Percentiles rank a stretch among this genome's conserved stretches.
phyloP scores from a whole-genome alignment of 2,113 vertebrate genomes.

The human region DNA sequence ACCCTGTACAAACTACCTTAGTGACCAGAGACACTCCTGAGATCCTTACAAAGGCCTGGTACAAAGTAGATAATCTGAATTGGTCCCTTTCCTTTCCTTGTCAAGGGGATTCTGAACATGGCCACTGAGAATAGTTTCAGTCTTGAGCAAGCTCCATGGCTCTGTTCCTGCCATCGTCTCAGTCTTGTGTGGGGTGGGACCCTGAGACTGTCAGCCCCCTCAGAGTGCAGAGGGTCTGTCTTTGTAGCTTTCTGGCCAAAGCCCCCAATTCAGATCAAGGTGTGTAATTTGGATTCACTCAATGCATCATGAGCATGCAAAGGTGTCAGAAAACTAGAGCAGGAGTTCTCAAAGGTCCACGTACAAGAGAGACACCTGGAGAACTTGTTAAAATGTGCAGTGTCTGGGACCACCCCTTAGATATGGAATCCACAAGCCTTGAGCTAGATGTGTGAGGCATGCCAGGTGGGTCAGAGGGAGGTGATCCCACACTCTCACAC shows the following conservation, averaged over 20 bases:
- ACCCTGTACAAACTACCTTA: background rate
- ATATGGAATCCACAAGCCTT: too few relatives aligned
- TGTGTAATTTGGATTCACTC: background rate
- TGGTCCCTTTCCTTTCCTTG: background rate
- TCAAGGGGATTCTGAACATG: background rate
- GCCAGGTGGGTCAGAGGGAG: too few relatives aligned
- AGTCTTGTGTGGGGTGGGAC: background rate
- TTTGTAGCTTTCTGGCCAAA: background rate
- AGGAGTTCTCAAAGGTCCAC: background rate
- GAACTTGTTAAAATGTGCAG: background rate
- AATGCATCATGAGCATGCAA: background rate
- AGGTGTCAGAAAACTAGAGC: background rate
- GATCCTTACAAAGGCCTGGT: background rate
- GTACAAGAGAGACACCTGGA: background rate
- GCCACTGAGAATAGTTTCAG: background rate
- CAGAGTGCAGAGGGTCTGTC: background rate
- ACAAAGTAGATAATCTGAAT: background rate
- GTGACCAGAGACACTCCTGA: background rate
- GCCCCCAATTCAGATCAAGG: background rate
- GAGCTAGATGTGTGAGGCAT: background rate
- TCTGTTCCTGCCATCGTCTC: background rate
- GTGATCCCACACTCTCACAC: too few relatives aligned
- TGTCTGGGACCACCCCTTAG: accelerated
- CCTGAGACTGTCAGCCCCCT: background rate
- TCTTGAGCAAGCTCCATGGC: background rate